phyloP scores from a whole-genome alignment of 2,888 invertebrate genomes.

The Conomelus anceps region DNA sequence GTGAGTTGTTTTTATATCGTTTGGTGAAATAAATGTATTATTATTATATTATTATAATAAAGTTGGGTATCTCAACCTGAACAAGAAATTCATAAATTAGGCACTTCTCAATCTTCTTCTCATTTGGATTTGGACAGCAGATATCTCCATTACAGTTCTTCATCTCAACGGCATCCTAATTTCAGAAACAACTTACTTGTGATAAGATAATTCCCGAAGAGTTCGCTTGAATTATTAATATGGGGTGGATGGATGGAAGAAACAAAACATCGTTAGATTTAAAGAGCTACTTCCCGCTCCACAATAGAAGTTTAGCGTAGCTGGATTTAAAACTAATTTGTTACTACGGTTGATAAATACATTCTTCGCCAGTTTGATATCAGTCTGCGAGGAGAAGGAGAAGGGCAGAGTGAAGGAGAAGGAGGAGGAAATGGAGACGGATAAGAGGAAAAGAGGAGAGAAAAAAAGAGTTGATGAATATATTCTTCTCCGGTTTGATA shows the following conservation, averaged over 20 bases:
- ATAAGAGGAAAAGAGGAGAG: neutral
- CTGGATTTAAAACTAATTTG: neutral
- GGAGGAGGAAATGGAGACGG: neutral
- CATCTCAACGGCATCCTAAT: neutral
- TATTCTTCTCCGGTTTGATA: no score
- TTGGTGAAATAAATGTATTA: no score
- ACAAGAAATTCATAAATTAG: no score
- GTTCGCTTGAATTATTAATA: neutral
- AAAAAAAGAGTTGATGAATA: neutral
- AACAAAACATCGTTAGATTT: neutral
- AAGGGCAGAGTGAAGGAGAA: neutral
- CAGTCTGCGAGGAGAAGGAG: neutral
- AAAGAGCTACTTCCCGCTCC: neutral
- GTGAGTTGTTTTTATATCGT: no score
- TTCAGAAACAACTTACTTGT: no score
- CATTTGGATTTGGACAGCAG: no score
- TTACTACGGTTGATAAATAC: neutral
- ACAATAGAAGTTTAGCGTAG: neutral
- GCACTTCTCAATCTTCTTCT: no score
- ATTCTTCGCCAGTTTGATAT: no score
- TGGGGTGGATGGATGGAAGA: no score
- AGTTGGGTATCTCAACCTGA: no score
- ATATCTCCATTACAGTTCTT: no score
- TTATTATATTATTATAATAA: no score
- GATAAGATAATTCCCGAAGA: neutral